Evolutionary conservation across 2,113 vertebrate genomes (phyloP), one percentile per base, ranked within the genome.

Genomic region (Cebidichthys violaceus): DNA sequence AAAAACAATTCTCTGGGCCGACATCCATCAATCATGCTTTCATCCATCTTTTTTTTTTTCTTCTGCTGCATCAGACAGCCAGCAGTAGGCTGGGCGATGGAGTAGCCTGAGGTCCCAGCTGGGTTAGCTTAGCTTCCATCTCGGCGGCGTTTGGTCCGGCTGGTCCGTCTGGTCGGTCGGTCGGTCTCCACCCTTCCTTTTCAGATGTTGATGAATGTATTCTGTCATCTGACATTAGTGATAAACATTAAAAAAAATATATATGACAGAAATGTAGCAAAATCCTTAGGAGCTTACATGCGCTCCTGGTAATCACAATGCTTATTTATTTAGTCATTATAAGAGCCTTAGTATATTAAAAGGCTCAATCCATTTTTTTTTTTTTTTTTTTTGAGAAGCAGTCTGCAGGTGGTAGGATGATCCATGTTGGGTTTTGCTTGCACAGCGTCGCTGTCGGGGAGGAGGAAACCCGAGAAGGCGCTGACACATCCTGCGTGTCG

Each of bases 401-500:
- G 59, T 47, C 60, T 74, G 45, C 65, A 75, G 75, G 39, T 52
- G 79, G 62, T 15, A 9, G 31, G 76, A 31, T n/a, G 77, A 73
- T 52, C 24, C 86, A 78, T 57, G 55, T 77, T 68, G 73, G 67
- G 67, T 17, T 79, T 62, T 71, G 55, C 64, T 50, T 83, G 79
- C 43, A 59, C 43, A 43, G 72, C 70, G 18, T 74, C 69, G 22
- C 68, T 72, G 78, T 55, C 35, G 88, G 55, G 81, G 88, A 77
- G 82, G 57, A 47, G 77, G 89, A 75, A 90, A 88, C 86, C 7
- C 31, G 79, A 93, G 88, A 85, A 87, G 75, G 77, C 1, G 47
- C 81, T 91, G 88, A 92, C 82, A 78, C 79, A 86, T 41, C 11
- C 71, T 47, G 62, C 70, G 81, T 82, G 79, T 89, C 85, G 87